These are phyloP conservation scores for Drosophila tropicalis DNA, from an alignment of 1,140 invertebrate species.

Conservation along the genomic window DNA sequence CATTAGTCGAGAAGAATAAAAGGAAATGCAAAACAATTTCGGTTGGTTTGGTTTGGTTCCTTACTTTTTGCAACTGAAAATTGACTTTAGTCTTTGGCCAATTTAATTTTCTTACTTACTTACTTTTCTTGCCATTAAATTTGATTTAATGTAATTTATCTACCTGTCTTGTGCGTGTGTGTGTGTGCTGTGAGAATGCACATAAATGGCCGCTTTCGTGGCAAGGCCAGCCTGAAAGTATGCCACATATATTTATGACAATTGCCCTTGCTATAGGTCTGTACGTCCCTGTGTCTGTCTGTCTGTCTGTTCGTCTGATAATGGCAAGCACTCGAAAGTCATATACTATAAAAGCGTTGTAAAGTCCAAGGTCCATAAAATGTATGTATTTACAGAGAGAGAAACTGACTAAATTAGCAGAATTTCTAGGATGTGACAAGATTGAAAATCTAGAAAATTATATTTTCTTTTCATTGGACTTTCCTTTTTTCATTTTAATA, in stretches of 20 bases:
- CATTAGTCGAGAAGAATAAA: slow-evolving; percentile 44
- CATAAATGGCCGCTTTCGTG: not conserved
- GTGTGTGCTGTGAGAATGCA: not conserved
- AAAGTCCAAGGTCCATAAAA: slow-evolving; percentile 20
- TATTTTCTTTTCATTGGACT: no score
- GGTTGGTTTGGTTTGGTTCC: slow-evolving; percentile 24
- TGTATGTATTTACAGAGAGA: not conserved
- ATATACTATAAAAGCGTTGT: slow-evolving; percentile 3
- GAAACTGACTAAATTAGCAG: not conserved
- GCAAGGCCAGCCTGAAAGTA: slow-evolving; percentile 18
- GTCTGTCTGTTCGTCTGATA: slow-evolving; percentile 12
- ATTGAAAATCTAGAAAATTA: no score
- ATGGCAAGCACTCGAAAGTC: slow-evolving; percentile 29
- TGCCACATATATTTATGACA: slow-evolving; percentile 19
- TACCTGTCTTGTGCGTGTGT: not conserved
- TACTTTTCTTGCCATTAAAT: slow-evolving; percentile 15
- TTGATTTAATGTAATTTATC: slow-evolving; percentile 14
- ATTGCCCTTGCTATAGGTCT: not conserved
- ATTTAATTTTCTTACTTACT: slow-evolving; percentile 9
- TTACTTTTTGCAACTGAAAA: slow-evolving; percentile 32
- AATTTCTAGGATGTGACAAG: no score
- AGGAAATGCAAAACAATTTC: slow-evolving; percentile 52
- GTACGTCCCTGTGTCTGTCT: not conserved
- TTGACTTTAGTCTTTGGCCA: slow-evolving; percentile 46
- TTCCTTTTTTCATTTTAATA: no score